Evolutionary conservation across 2,797 vertebrate genomes (phyloP).

Genomic region (Amazona finschi): DNA sequence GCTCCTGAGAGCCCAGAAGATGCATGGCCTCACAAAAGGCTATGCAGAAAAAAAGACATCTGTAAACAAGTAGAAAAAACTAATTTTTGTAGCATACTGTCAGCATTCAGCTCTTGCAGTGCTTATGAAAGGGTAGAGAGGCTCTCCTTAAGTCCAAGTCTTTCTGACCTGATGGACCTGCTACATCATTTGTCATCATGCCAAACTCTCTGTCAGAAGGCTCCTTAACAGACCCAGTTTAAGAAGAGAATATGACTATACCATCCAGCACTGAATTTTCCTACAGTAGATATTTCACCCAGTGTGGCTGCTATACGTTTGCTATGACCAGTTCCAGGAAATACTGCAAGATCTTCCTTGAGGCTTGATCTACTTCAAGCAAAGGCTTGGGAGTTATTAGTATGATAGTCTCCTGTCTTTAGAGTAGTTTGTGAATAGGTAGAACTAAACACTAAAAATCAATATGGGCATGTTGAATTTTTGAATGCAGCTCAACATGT

Average conservation of each 20-base stretch:
- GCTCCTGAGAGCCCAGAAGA: not conserved
- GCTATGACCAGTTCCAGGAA: not conserved
- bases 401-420: not conserved
- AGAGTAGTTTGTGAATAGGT: not conserved
- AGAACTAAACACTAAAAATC: not conserved
- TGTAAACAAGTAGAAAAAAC: not conserved
- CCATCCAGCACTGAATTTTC: not conserved
- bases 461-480: not conserved
- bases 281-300: not conserved
- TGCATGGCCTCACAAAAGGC: not conserved
- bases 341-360: not conserved
- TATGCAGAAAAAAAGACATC: not conserved
- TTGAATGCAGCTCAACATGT: not conserved
- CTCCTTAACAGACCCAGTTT: not conserved
- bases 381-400: not conserved
- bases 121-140: not conserved
- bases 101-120: not conserved
- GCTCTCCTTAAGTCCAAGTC: not conserved
- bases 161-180: not conserved
- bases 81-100: not conserved
- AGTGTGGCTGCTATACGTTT: not conserved
- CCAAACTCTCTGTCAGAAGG: not conserved
- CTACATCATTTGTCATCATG: not conserved
- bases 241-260: not conserved
- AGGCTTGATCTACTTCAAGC: not conserved